Base-by-base conservation (phyloP, 2,888 invertebrate species). In the Perithous albicinctus region DNA sequence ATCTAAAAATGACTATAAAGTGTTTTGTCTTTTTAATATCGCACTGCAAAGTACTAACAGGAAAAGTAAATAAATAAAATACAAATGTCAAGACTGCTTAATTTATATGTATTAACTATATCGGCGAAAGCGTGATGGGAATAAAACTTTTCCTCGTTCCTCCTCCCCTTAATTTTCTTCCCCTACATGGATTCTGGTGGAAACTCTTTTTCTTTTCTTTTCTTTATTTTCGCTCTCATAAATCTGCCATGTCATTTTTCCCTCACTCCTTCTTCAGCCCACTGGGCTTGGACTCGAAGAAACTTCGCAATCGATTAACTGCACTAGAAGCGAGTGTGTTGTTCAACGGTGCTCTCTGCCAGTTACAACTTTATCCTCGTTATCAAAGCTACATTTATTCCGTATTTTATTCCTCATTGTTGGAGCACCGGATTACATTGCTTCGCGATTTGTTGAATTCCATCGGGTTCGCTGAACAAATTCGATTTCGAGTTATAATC, bases 231-330 rank as follows among this genome's bases (percentile, higher is more conserved):
- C 12, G 66, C 41, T 10, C 66, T 75, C 66, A 46, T 66, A 75
- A 75, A 75, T 59, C 35, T 56, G 41, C 56, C 15, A 43, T 23
- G 54, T 56, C 46, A 46, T 43, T 48, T 51, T 63, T 66, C 43
- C 51, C 43, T 41, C 26, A 26, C 23, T n/a, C 18, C 20, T n/a
- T 26, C 6, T 10, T 41, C n/a, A n/a, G n/a, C 64, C 56, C 10
- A 1, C 20, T 18, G 7, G 8, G 3, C 20, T 18, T 6, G 8
- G 54, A 41, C 66, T 32, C 32, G 32, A 35, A 43, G 43, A 75
- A 66, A 75, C 59, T 67, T 67, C 32, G 12, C 32, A 46, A 59
- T 75, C 75, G 75, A 75, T 67, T 67, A 66, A 66, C 75, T 66
- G 23, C 41, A 56, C n/a, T 29, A 23, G 41, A 56, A 72, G 18